Conservation (phyloP, 2,888 invertebrate genomes). For the Onchidella celtica region DNA sequence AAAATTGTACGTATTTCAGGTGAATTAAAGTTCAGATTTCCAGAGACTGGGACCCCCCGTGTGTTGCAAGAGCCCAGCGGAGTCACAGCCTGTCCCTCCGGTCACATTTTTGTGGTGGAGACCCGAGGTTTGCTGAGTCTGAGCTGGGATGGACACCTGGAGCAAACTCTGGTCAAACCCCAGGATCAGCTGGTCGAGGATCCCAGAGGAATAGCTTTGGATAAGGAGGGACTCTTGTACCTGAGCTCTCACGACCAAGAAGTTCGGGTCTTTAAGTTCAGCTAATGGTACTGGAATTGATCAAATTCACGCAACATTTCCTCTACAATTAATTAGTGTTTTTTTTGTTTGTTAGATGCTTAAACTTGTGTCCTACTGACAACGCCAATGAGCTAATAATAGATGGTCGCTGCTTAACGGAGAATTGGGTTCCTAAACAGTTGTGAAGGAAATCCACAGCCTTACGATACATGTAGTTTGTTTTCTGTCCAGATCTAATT, state of each 20-base stretch:
- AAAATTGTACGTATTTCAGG: conserved; percentile 1
- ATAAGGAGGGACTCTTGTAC: conserved; percentile 43
- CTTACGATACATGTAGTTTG: too few relatives aligned
- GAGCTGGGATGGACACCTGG: conserved; percentile 38
- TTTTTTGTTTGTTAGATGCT: too few relatives aligned
- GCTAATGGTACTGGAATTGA: too few relatives aligned
- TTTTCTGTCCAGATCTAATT: too few relatives aligned
- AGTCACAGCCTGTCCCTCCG: conserved; percentile 31
- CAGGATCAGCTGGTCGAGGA: conserved; percentile 43
- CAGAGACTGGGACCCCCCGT: conserved; percentile 26
- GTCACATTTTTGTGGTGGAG: conserved; percentile 49
- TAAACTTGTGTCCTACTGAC: too few relatives aligned
- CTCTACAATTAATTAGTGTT: too few relatives aligned
- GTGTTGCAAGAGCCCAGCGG: conserved; percentile 49
- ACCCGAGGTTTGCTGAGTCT: conserved; percentile 47
- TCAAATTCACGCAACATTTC: too few relatives aligned
- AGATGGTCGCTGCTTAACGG: too few relatives aligned
- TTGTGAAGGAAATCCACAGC: too few relatives aligned
- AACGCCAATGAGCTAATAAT: too few relatives aligned
- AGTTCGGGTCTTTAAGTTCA: conserved; percentile 32
- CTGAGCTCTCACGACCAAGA: conserved; percentile 43
- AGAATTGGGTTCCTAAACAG: too few relatives aligned
- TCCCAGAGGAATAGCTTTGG: conserved; percentile 48
- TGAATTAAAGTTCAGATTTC: conserved; percentile 34
- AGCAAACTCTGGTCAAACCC: conserved; percentile 34